Evolutionary conservation across 2,113 vertebrate species (phyloP).

Genomic region (Crocuta crocuta): DNA sequence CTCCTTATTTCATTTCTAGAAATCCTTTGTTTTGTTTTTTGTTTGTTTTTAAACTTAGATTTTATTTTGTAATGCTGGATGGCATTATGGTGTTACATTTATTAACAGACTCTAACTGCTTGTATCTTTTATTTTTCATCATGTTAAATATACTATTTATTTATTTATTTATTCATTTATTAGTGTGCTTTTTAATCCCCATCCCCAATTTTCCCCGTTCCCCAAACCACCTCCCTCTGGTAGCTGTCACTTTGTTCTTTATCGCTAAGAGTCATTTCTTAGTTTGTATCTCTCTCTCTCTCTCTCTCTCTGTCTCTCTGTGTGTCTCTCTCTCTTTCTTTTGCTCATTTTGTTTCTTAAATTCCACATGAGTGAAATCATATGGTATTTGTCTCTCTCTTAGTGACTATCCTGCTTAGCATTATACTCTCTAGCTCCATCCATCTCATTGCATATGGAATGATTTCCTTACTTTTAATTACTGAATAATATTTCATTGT

Average conservation of each 20-base stretch:
- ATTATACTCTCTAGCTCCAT: not conserved
- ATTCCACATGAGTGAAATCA: not conserved
- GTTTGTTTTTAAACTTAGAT: slow-evolving; percentile 59
- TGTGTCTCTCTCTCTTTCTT: not conserved
- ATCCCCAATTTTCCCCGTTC: not conserved
- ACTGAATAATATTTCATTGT: not conserved
- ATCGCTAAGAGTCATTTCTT: not conserved
- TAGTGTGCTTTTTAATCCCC: not conserved
- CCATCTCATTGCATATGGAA: not conserved
- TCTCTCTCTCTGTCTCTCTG: not conserved
- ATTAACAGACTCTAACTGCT: not conserved
- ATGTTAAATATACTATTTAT: not conserved
- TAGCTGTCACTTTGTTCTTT: not conserved
- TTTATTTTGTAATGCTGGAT: slow-evolving; percentile 62
- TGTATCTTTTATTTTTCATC: not conserved
- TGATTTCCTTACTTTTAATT: not conserved
- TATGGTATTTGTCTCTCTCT: not conserved
- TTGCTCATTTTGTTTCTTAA: not conserved
- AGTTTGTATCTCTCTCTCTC: not conserved
- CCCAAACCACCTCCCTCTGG: not conserved
- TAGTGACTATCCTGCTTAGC: not conserved
- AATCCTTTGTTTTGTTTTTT: not conserved
- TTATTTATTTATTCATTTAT: too few relatives aligned
- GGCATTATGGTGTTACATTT: slow-evolving; percentile 25
- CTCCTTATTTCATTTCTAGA: not conserved